Percentiles rank a stretch among this genome's conserved stretches.
Conservation (phyloP, 2,113 vertebrate genomes). For the Etheostoma spectabile region DNA sequence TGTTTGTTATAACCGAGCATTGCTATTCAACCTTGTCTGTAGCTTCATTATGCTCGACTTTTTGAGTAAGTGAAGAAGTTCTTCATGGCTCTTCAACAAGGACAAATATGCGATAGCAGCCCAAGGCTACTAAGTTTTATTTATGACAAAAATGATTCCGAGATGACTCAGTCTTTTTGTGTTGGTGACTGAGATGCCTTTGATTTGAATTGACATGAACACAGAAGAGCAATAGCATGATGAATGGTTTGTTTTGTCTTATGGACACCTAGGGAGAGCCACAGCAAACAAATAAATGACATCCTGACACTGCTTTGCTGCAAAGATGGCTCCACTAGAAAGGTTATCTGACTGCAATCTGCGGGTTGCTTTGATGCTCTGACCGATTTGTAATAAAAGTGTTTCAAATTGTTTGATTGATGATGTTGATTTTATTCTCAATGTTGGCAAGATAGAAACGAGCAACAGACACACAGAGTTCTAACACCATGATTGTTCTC, state of each 20-base stretch:
- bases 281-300: constrained; percentile 1
- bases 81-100: constrained; percentile 15
- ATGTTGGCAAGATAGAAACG: background rate
- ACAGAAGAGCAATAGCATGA: background rate
- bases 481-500: background rate
- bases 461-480: background rate
- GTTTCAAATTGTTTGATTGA: constrained; percentile 13
- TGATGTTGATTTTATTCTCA: constrained; percentile 11
- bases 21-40: constrained; percentile 19
- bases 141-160: constrained; percentile 28
- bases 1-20: background rate
- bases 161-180: constrained; percentile 46
- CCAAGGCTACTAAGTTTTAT: constrained; percentile 38
- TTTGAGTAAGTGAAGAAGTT: constrained; percentile 5
- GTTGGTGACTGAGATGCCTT: constrained; percentile 10
- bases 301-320: background rate
- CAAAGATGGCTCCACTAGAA: background rate
- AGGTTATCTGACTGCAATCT: background rate
- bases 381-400: background rate
- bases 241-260: constrained; percentile 7
- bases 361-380: background rate
- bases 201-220: constrained; percentile 40
- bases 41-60: background rate
- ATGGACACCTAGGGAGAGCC: background rate
- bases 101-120: constrained; percentile 13